Evolutionary conservation across 2,113 vertebrate genomes (phyloP), one percentile per base, ranked within the genome.

Genomic region (Acinonyx jubatus): DNA sequence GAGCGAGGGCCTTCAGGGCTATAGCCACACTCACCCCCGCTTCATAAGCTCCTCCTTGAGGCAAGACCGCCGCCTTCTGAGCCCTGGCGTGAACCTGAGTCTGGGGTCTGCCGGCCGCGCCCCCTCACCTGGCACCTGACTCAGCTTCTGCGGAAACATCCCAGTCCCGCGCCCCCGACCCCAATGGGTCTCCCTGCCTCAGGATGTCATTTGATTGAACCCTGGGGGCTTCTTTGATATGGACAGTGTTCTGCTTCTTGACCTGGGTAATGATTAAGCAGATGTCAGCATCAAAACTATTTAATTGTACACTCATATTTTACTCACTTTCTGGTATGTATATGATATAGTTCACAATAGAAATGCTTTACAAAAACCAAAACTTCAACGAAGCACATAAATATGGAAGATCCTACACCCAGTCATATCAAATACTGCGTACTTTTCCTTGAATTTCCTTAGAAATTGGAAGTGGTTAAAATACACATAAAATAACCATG

Each of bases 181-280:
- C 63, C 3, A 1, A 57, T 0, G 4, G 0, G 3, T 0, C 2
- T 73, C 6, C 78, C 0, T 0, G 2, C 3, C 9, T 0, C 4
- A 88, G 94, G 99, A 99, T 99, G 98, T 31, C 18, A 7, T 0
- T 31, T 15, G 99, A 99, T 99, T 8, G 0, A 29, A 7, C 1
- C 0, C 0, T 36, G 23, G 38, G 36, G 19, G 7, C 41, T 61
- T 73, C 79, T 45, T 71, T 21, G 31, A 48, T n/a, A 45, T 16
- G 15, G 36, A 45, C 21, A 57, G 41, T 66, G 16, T 66, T 86
- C 38, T 13, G 1, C 52, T 83, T 65, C 73, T 88, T 88, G 65
- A 63, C 11, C 27, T 66, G 45, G 13, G 4, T 63, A 14, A 79
- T 3, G 9, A 7, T 25, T 61, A 91, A 82, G 21, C 15, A 52